phyloP scores from a whole-genome alignment of 2,797 vertebrate species.

The Heliangelus exortis region DNA sequence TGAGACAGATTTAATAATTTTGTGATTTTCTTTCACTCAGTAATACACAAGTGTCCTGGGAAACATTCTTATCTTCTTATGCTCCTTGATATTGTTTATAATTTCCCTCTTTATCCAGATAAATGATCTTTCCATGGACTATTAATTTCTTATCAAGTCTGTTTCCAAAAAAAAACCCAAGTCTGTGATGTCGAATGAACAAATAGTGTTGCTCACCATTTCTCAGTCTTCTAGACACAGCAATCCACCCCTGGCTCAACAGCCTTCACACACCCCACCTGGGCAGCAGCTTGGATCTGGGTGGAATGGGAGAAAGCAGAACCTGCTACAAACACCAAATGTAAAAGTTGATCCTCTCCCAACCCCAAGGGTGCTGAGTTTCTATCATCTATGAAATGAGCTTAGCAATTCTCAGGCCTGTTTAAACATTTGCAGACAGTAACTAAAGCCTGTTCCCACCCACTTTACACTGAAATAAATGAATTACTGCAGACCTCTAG shows the following conservation, averaged over 20 bases:
- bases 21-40: background rate
- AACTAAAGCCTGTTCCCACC: background rate
- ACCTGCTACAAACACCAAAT: background rate
- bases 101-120: background rate
- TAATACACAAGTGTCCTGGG: background rate
- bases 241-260: background rate
- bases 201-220: background rate
- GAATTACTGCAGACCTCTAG: background rate
- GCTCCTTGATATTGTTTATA: background rate
- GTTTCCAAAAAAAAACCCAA: background rate
- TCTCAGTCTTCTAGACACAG: background rate
- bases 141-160: background rate
- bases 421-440: background rate
- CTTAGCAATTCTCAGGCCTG: background rate
- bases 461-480: background rate
- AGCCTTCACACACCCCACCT: fast-evolving
- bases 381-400: background rate
- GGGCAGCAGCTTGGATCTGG: background rate
- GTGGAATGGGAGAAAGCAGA: background rate
- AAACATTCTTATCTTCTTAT: conserved; percentile 1
- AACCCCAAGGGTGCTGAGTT: fast-evolving
- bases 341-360: background rate
- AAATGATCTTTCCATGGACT: background rate
- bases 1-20: background rate
- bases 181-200: background rate